Percentiles rank a stretch among this genome's conserved stretches.
Evolutionary conservation across 2,113 vertebrate species (phyloP).

Genomic region (Apodemus sylvaticus): DNA sequence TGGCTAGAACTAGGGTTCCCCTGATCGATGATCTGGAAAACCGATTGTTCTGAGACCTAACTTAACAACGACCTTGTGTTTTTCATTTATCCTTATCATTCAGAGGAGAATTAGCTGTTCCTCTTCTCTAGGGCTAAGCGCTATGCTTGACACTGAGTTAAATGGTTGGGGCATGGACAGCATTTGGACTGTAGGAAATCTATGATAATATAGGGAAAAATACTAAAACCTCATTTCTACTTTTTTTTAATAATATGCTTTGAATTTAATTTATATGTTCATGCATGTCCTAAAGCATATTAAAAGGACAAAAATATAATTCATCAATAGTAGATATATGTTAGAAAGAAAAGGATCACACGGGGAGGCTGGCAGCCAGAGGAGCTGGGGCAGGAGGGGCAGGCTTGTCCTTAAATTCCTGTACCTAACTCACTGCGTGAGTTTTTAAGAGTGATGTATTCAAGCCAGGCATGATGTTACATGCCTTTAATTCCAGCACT

Average conservation of each 20-base stretch:
- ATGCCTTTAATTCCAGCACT: not conserved
- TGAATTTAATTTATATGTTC: not conserved
- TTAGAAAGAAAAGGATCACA: not conserved
- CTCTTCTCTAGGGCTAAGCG: not conserved
- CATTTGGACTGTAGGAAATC: not conserved
- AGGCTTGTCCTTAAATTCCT: not conserved
- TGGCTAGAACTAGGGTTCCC: not conserved
- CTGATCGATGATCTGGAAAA: not conserved
- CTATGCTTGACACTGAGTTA: not conserved
- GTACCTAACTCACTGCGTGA: not conserved
- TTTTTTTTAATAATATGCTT: not conserved
- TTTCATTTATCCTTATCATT: not conserved
- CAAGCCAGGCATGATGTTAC: not conserved
- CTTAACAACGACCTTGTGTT: too few relatives aligned
- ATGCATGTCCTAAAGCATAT: not conserved
- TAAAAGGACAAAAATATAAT: not conserved
- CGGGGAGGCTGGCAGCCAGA: not conserved
- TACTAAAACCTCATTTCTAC: not conserved
- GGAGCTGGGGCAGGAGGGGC: too few relatives aligned
- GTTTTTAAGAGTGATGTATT: not conserved
- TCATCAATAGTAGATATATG: not conserved
- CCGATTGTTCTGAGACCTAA: not conserved
- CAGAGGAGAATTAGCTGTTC: not conserved
- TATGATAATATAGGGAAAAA: not conserved
- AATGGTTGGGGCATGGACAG: not conserved